Percentiles rank a stretch among this genome's conserved stretches.
phyloP scores from a whole-genome alignment of 2,888 invertebrate genomes.

The Halictus ligatus region DNA sequence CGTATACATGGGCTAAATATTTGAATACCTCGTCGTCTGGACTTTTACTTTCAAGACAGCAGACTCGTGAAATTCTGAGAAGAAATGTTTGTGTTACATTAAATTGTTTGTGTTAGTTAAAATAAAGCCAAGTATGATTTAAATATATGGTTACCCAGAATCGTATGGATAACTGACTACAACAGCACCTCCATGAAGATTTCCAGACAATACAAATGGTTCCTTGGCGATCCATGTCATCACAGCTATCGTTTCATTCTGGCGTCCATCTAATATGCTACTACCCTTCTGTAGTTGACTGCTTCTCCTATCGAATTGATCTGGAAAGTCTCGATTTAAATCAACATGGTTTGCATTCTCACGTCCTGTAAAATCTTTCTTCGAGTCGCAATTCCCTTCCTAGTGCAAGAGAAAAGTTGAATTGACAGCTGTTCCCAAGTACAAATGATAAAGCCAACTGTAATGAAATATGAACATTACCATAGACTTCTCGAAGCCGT shows the following conservation, averaged over 20 bases:
- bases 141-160: constrained; percentile 86
- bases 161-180: constrained; percentile 99
- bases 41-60: constrained; percentile 90
- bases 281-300: constrained; percentile 82
- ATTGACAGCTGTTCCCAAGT: background rate
- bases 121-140: constrained; percentile 76
- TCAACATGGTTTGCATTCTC: constrained; percentile 93
- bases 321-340: constrained; percentile 96
- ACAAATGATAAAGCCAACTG: background rate
- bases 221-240: constrained; percentile 95
- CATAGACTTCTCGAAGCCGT: constrained; percentile 95
- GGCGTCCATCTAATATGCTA: constrained; percentile 87
- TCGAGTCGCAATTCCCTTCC: constrained; percentile 93
- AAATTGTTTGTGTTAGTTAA: background rate
- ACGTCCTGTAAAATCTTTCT: constrained; percentile 89
- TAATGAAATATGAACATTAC: constrained; percentile 85
- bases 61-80: constrained; percentile 84
- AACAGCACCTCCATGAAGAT: constrained; percentile 97
- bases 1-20: constrained; percentile 91
- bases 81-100: background rate
- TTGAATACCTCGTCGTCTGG: constrained; percentile 94
- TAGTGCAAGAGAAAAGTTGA: constrained; percentile 84
- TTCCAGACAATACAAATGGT: constrained; percentile 97
- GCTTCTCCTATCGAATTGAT: constrained; percentile 89
- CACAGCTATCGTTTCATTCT: constrained; percentile 95